These are phyloP conservation scores for Gallinago solitaria DNA, from an alignment of 2,797 vertebrate genomes.

Conservation along the genomic window DNA sequence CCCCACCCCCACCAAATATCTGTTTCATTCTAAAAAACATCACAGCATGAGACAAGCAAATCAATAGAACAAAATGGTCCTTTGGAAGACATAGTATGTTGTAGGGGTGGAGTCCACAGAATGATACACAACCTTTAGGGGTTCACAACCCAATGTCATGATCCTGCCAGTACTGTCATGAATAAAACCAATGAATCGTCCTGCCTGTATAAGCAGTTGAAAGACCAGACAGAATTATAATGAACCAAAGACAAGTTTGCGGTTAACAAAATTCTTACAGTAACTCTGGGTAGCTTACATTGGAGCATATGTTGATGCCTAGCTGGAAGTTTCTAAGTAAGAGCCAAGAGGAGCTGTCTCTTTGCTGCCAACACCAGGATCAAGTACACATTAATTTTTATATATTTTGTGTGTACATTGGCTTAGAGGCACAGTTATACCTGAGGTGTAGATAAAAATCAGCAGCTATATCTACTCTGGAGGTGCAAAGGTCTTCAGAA, in stretches of 20 bases:
- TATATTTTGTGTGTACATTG: constrained; percentile 45
- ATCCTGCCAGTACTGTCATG: not conserved
- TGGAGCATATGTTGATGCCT: constrained; percentile 29
- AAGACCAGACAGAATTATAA: not conserved
- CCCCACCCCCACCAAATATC: not conserved
- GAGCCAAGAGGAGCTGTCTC: constrained; percentile 23
- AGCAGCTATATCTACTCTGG: not conserved
- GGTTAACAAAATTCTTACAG: constrained; percentile 60
- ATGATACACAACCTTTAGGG: not conserved
- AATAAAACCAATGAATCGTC: not conserved
- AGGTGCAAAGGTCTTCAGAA: constrained; percentile 18
- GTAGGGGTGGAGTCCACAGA: not conserved
- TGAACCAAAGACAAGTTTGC: constrained; percentile 7
- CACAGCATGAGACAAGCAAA: not conserved
- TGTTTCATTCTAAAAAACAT: not conserved
- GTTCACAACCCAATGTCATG: not conserved
- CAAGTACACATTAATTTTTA: constrained; percentile 56
- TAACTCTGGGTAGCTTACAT: constrained; percentile 56
- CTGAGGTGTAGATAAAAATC: constrained; percentile 43
- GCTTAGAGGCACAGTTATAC: not conserved
- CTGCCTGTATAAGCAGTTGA: not conserved
- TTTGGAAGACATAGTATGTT: not conserved
- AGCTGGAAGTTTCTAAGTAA: constrained; percentile 38
- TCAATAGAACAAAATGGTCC: not conserved
- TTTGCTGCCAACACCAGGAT: constrained; percentile 56